Evolutionary conservation across 2,797 vertebrate species (phyloP).

Genomic region (Coendou prehensilis): DNA sequence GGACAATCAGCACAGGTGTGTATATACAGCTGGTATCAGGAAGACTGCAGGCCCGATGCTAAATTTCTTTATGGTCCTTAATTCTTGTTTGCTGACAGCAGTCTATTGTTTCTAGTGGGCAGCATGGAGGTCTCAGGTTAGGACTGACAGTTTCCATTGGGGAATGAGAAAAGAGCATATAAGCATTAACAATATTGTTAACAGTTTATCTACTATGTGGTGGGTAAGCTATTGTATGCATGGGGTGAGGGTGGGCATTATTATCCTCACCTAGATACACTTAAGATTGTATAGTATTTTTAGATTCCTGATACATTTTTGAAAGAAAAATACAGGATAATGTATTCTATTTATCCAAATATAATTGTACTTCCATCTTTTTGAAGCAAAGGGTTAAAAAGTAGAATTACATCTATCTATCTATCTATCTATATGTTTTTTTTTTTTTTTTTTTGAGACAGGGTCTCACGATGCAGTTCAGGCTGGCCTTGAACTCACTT

Average conservation of each 20-base stretch:
- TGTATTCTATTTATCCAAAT: not conserved
- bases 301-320: not conserved
- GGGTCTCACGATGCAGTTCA: too few relatives aligned
- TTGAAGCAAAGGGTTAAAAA: slow-evolving; percentile 28
- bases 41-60: too few relatives aligned
- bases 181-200: slow-evolving; percentile 7
- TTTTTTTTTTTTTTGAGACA: too few relatives aligned
- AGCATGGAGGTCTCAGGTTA: too few relatives aligned
- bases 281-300: slow-evolving; percentile 25
- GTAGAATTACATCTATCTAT: not conserved
- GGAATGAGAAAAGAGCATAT: not conserved
- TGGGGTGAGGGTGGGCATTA: not conserved
- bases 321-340: not conserved
- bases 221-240: not conserved
- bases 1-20: too few relatives aligned
- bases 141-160: not conserved
- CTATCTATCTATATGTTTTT: too few relatives aligned
- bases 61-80: too few relatives aligned
- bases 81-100: too few relatives aligned
- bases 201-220: not conserved
- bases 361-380: not conserved
- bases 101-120: too few relatives aligned
- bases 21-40: too few relatives aligned
- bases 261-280: not conserved
- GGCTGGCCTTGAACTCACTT: too few relatives aligned